Evolutionary conservation across 1,140 invertebrate species (phyloP).

Genomic region (Vanessa tameamea): DNA sequence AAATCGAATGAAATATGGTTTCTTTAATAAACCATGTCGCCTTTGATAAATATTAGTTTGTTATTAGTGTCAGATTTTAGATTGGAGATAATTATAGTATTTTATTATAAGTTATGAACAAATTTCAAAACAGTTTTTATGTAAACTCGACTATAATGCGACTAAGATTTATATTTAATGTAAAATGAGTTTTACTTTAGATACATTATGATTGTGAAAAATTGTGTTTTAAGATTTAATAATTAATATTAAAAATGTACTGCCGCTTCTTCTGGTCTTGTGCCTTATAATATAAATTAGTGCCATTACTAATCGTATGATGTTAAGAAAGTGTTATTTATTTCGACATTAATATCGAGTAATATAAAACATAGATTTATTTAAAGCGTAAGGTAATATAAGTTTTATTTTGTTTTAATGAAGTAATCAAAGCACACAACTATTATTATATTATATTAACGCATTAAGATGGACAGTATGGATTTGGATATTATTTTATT

Average conservation of each 20-base stretch:
- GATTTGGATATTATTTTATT: constrained; percentile 20
- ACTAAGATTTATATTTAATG: constrained; percentile 5
- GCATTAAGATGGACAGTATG: constrained; percentile 17
- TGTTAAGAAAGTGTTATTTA: constrained; percentile 50
- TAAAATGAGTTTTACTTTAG: not conserved
- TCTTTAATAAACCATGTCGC: constrained; percentile 19
- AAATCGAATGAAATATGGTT: constrained; percentile 35
- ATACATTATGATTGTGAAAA: constrained; percentile 4
- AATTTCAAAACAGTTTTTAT: not conserved
- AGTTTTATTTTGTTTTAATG: constrained; percentile 21
- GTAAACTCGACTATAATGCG: not conserved
- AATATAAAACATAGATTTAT: constrained; percentile 32
- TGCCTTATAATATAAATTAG: constrained; percentile 61
- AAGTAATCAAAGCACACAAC: constrained; percentile 15
- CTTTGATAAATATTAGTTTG: constrained; percentile 33
- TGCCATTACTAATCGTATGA: constrained; percentile 70
- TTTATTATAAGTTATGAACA: constrained; percentile 9
- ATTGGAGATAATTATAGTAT: constrained; percentile 1
- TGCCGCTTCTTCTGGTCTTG: constrained; percentile 36
- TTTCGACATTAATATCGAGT: constrained; percentile 55
- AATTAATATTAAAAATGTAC: constrained; percentile 18
- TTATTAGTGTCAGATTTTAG: constrained; percentile 11
- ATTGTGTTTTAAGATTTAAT: constrained; percentile 19
- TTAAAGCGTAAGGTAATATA: constrained; percentile 21
- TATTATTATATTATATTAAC: constrained; percentile 8